Evolutionary conservation across 2,113 vertebrate genomes (phyloP).

Genomic region (Dromaius novaehollandiae): DNA sequence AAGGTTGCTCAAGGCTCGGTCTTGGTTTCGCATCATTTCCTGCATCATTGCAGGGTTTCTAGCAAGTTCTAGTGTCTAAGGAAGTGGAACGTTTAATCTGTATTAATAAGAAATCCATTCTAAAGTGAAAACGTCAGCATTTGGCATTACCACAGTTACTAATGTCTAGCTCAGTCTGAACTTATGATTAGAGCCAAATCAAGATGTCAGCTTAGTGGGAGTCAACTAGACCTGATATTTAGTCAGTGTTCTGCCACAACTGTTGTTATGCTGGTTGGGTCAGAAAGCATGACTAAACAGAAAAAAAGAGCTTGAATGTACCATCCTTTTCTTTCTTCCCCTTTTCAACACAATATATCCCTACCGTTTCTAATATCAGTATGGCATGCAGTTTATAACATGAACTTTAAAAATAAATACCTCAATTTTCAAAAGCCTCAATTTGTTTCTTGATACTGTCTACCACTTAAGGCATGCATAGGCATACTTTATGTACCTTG

Average conservation of each 20-base stretch:
- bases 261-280: background rate
- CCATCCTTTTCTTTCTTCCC: background rate
- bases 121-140: background rate
- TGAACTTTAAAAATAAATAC: background rate
- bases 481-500: rapidly evolving
- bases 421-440: background rate
- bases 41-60: slow-evolving; percentile 89
- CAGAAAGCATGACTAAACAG: background rate
- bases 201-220: background rate
- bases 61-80: slow-evolving; percentile 84
- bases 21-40: slow-evolving; percentile 87
- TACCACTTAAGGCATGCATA: background rate
- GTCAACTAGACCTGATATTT: background rate
- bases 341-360: background rate
- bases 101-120: slow-evolving; percentile 55
- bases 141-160: background rate
- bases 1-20: slow-evolving; percentile 84
- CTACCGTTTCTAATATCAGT: background rate
- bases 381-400: background rate
- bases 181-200: background rate
- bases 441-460: background rate
- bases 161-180: background rate
- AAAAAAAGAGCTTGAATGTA: background rate
- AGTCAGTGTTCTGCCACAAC: background rate
- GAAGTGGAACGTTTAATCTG: slow-evolving; percentile 45